Evolutionary conservation across 2,888 invertebrate genomes (phyloP), one percentile per base, ranked within the genome.

Genomic region (Tholera decimalis): DNA sequence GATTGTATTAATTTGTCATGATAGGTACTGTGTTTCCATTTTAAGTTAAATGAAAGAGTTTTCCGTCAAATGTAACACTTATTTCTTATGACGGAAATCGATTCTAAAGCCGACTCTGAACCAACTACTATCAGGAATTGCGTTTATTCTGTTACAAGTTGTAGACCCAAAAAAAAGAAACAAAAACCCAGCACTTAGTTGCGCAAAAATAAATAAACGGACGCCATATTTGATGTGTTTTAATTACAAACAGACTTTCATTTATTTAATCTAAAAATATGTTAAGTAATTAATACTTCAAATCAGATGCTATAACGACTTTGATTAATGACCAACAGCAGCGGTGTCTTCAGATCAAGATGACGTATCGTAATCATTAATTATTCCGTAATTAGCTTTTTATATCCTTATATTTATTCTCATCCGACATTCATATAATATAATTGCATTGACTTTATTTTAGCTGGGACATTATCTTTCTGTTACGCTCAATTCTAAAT

Each of bases 371-470:
- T 56, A 41, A 56, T 39, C 58, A 69, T 75, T 69, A 53, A 62
- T 79, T 75, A 79, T 55, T 8, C 13, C 46, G 0, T 68, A 79
- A 75, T 76, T 75, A 79, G 47, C 0, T 61, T 75, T 79, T 37
- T 37, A 74, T 67, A 37, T 57, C n/a, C 11, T 28, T 46, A 49
- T 11, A 54, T 73, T 58, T n/a, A 65, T 73, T 57, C 5, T 46
- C 18, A 26, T 43, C 47, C 39, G 53, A 3, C 22, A 35, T 59
- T 54, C 28, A 46, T 24, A 11, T 50, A 4, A 4, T 49, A 18
- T 56, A 44, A 57, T 39, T 49, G 22, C 18, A 33, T 39, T 7
- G 8, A 37, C 2, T 56, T 68, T 37, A 18, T 18, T 28, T 18
- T 9, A 1, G 8, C 20, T 37, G 9, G 15, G 24, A 8, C 15